Evolutionary conservation across 2,888 invertebrate genomes (phyloP), one percentile per base, ranked within the genome.

Genomic region (Tolmerus cingulatus): DNA sequence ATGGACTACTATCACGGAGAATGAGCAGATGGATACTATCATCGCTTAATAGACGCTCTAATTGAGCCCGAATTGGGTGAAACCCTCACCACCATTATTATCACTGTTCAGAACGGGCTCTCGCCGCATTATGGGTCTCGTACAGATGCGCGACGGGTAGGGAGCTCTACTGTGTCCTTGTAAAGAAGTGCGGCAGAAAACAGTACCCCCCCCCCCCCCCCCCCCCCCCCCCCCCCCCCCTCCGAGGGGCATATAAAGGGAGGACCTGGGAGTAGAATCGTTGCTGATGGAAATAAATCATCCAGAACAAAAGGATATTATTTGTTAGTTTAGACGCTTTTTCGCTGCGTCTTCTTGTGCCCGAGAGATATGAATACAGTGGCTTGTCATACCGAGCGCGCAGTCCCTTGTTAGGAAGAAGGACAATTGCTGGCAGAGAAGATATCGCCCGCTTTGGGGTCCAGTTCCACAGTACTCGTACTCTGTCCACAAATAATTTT

Each of bases 251-350:
- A 9, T 57, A 9, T n/a, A 19, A 57, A 19, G 57, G 57, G 40
- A 46, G 23, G 66, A 12, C 0, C 9, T 66, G 66, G 66, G 66
- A 66, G 12, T 66, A 51, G 66, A 66, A 9, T 66, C 66, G 27
- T 66, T 81, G 66, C n/a, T 84, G 82, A 66, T 46, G 82, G 82
- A 66, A 66, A 84, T 84, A 84, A 84, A 84, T 84, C 82, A 84
- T 84, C 82, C 40, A 40, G 37, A 84, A 84, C 82, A 84, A 84
- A 84, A 66, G 37, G 66, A 57, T 40, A 19, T 19, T 84, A 84
- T 84, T 84, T 84, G 82, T 84, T 84, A 84, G 82, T 84, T 27
- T 66, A 66, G 66, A 66, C 66, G 79, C 51, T 23, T 55, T 79
- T 79, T 66, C 66, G n/a, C 40, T 57, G 37, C 37, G 66, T 66